Conservation (phyloP, 2,797 vertebrate species). For the Austrolebias charrua region DNA sequence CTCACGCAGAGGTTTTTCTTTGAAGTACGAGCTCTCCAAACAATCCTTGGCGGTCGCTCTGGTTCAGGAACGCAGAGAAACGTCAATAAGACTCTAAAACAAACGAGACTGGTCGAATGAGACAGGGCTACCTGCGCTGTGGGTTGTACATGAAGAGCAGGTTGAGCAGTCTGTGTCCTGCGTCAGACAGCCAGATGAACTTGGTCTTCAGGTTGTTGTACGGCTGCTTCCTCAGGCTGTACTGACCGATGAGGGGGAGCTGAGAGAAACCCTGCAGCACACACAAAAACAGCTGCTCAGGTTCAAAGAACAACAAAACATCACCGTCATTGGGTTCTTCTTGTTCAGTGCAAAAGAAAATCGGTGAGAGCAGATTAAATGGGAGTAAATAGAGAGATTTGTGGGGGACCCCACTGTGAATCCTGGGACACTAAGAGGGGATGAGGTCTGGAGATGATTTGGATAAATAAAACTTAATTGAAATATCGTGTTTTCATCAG, state of each 20-base stretch:
- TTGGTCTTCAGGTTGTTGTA: slow-evolving; percentile 98
- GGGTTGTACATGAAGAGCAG: slow-evolving; percentile 98
- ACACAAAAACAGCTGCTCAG: slow-evolving; percentile 8
- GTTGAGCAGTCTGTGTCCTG: slow-evolving; percentile 91
- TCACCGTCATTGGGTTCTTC: no score
- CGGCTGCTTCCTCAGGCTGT: slow-evolving; percentile 93
- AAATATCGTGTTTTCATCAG: no score
- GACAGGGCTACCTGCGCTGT: slow-evolving; percentile 84
- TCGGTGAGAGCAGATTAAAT: no score
- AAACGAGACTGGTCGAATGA: no score
- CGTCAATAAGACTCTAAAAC: no score
- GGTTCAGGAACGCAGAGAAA: slow-evolving; percentile 16
- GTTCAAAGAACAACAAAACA: no score
- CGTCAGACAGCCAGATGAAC: slow-evolving; percentile 96
- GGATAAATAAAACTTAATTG: no score
- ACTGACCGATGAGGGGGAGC: slow-evolving; percentile 88
- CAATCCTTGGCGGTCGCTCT: slow-evolving; percentile 90
- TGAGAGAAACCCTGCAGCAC: slow-evolving; percentile 86
- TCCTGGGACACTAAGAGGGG: no score
- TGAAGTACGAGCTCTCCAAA: slow-evolving; percentile 96
- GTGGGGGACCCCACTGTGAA: no score
- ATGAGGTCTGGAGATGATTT: no score
- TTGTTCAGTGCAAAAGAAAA: no score
- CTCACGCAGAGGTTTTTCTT: slow-evolving; percentile 97
- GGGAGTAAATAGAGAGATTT: no score